Percentiles rank a stretch among this genome's conserved stretches.
These are phyloP conservation scores for Exephanes ischioxanthus DNA, from an alignment of 2,888 invertebrate species.

Conservation along the genomic window DNA sequence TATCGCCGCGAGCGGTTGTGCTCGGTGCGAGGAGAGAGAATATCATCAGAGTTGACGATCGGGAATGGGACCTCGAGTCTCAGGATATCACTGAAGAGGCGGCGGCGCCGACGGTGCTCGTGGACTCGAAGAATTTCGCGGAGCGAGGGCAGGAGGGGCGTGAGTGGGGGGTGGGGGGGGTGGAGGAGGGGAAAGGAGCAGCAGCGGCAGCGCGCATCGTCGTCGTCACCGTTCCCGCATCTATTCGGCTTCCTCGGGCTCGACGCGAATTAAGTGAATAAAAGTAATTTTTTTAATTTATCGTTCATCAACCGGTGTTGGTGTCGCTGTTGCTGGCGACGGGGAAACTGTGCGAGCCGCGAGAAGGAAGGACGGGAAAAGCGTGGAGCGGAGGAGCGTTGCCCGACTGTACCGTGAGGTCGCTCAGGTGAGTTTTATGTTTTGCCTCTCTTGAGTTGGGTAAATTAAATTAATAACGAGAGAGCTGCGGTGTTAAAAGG, in stretches of 20 bases:
- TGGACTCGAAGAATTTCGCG: slow-evolving; percentile 10
- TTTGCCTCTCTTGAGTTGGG: not conserved
- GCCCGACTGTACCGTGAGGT: slow-evolving; percentile 40
- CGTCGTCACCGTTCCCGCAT: not conserved
- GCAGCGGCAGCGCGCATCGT: slow-evolving; percentile 5
- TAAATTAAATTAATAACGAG: not conserved
- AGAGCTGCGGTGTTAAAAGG: not conserved
- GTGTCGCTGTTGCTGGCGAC: slow-evolving; percentile 30
- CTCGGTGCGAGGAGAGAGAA: slow-evolving; percentile 45
- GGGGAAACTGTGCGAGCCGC: not conserved
- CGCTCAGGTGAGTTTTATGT: slow-evolving; percentile 53
- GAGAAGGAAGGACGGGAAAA: slow-evolving; percentile 28
- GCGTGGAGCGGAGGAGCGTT: slow-evolving; percentile 37
- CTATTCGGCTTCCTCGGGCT: not conserved
- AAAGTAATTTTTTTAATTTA: no score
- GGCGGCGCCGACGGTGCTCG: slow-evolving; percentile 24
- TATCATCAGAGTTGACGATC: slow-evolving; percentile 64
- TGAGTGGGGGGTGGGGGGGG: no score
- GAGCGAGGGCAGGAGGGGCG: not conserved
- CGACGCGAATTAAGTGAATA: not conserved
- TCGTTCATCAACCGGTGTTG: slow-evolving; percentile 5
- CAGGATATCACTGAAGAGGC: slow-evolving; percentile 37
- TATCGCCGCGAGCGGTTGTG: slow-evolving; percentile 35
- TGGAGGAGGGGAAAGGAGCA: not conserved
- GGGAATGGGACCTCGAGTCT: slow-evolving; percentile 64